Evolutionary conservation across 53 echinoderm and acorn worm genomes (phyloP).

Genomic region (Paracentrotus lividus): DNA sequence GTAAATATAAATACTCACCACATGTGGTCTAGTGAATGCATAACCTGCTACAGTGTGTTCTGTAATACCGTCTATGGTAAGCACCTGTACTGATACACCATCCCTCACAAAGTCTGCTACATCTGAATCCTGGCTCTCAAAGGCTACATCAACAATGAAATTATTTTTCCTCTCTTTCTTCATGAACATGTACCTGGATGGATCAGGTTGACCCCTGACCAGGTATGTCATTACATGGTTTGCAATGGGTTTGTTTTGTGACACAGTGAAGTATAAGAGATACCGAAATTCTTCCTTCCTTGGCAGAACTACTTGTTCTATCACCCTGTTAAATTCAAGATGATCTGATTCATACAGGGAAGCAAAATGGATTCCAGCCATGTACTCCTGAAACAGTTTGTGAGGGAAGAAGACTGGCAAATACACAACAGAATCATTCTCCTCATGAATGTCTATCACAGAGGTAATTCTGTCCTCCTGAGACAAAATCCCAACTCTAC

Average conservation of each 20-base stretch:
- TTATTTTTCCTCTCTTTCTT: neutral
- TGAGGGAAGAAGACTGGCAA: constrained; percentile 24
- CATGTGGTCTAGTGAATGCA: neutral
- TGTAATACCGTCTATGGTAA: neutral
- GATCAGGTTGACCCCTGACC: neutral
- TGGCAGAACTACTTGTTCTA: neutral
- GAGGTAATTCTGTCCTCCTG: neutral
- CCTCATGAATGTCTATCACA: no score
- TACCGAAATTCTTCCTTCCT: neutral
- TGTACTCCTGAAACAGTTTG: constrained; percentile 55
- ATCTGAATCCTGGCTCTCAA: neutral
- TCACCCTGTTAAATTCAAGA: neutral
- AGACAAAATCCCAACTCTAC: constrained; percentile 7
- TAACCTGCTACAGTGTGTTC: neutral
- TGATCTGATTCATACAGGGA: constrained; percentile 15
- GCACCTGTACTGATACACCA: neutral
- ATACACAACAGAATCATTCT: neutral
- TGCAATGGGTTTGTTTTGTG: neutral
- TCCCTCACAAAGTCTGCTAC: neutral
- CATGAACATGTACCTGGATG: no score
- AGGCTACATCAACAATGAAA: neutral
- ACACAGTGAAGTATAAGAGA: constrained; percentile 20
- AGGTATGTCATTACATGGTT: neutral
- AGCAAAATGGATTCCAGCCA: constrained; percentile 43
- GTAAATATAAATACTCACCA: neutral